Conservation (phyloP, 37 sponge, comb jelly and placozoan species). For the Tethya wilhelma region DNA sequence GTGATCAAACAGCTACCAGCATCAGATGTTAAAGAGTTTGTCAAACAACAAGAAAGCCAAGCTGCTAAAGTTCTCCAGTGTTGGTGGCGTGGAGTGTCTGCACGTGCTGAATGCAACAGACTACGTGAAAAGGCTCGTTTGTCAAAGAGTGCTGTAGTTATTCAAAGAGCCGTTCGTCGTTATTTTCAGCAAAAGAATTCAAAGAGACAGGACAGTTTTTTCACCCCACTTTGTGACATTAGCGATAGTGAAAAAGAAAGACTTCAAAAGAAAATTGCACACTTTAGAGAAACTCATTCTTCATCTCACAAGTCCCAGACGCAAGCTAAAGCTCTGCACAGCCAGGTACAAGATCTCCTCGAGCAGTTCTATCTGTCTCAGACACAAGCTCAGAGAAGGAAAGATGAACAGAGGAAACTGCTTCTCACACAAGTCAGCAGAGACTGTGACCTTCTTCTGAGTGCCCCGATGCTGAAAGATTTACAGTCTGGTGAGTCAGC, state of each 20-base stretch:
- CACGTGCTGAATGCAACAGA: neutral
- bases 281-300: constrained; percentile 5
- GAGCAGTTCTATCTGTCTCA: constrained; percentile 43
- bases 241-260: constrained; percentile 3
- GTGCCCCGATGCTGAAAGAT: constrained; percentile 45
- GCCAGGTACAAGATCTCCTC: constrained; percentile 35
- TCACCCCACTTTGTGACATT: neutral
- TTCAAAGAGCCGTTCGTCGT: constrained; percentile 45
- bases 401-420: constrained; percentile 11
- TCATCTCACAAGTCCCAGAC: neutral
- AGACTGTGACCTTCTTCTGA: constrained; percentile 28
- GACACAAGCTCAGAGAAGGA: neutral
- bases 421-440: constrained; percentile 32
- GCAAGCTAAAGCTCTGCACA: constrained; percentile 25
- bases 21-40: constrained; percentile 26
- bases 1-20: constrained; percentile 65
- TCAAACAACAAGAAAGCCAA: constrained; percentile 10
- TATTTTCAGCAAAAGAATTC: constrained; percentile 9
- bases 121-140: neutral
- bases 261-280: constrained; percentile 19
- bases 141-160: constrained; percentile 18
- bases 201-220: neutral
- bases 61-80: constrained; percentile 62
- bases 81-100: constrained; percentile 37
- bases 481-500: neutral